These are phyloP conservation scores for Thysanoteuthis rhombus DNA, from an alignment of 2,888 invertebrate species.

Conservation along the genomic window DNA sequence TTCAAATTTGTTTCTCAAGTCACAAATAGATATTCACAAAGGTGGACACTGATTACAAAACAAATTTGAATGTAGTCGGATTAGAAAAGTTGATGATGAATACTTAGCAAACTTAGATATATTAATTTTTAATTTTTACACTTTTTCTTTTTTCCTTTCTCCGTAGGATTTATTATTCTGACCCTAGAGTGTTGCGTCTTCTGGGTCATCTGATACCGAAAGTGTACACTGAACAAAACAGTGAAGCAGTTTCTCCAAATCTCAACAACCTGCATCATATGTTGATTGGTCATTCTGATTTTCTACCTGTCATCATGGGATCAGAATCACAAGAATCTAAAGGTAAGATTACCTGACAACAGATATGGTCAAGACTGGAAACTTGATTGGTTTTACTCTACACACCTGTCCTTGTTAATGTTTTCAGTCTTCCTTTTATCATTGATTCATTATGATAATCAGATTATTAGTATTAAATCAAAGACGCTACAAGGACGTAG, in stretches of 20 bases:
- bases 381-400: too few species aligned
- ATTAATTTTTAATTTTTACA: not conserved
- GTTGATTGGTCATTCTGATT: slow-evolving; percentile 55
- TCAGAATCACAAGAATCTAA: slow-evolving; percentile 43
- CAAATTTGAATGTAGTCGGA: not conserved
- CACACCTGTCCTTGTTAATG: too few species aligned
- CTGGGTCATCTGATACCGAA: slow-evolving; percentile 39
- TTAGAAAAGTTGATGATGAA: too few species aligned
- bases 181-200: slow-evolving; percentile 39
- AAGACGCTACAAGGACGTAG: too few species aligned
- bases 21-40: too few species aligned
- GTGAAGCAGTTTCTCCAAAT: slow-evolving; percentile 33
- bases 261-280: slow-evolving; percentile 49
- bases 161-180: slow-evolving; percentile 44
- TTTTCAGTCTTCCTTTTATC: too few species aligned
- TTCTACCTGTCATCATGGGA: slow-evolving; percentile 53
- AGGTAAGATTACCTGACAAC: slow-evolving; percentile 37
- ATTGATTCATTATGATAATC: too few species aligned
- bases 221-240: slow-evolving; percentile 35
- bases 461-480: too few species aligned
- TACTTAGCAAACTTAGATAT: not conserved
- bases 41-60: too few species aligned
- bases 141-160: slow-evolving; percentile 15
- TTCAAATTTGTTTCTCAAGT: too few species aligned
- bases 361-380: not conserved